Conservation (phyloP, 2,797 vertebrate species). For the Otolemur crassicaudatus region DNA sequence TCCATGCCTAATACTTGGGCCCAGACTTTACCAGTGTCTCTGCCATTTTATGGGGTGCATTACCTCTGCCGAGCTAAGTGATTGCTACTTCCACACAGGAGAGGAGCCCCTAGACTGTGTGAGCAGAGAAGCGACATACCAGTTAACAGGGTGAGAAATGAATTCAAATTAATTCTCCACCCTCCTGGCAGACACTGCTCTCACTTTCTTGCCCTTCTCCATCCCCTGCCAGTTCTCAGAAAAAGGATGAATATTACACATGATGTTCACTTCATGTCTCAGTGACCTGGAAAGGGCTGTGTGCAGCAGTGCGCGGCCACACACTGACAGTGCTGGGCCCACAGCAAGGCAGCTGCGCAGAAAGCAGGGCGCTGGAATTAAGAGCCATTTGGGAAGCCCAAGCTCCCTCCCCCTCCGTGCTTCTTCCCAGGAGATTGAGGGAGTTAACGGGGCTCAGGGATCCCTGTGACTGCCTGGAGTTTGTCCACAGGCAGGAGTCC, state of each 20-base stretch:
- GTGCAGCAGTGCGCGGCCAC: rapidly evolving
- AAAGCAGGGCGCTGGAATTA: neutral
- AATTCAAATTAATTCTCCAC: slow-evolving; percentile 54
- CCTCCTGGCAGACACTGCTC: neutral
- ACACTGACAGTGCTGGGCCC: neutral
- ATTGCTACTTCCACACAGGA: neutral
- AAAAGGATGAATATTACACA: neutral
- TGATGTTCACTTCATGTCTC: slow-evolving; percentile 26
- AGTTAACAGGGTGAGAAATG: slow-evolving; percentile 37
- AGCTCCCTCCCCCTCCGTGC: rapidly evolving
- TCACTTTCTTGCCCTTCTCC: neutral
- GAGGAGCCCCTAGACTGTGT: neutral
- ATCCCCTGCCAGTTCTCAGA: slow-evolving; percentile 14
- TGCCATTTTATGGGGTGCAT: neutral
- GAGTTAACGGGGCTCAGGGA: neutral
- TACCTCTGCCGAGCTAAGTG: slow-evolving; percentile 15
- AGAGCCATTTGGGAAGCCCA: neutral
- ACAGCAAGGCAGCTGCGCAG: neutral
- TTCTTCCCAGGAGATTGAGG: neutral
- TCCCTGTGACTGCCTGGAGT: neutral
- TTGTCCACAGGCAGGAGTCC: neutral
- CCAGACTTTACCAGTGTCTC: neutral
- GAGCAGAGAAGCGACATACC: neutral
- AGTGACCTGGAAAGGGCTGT: slow-evolving; percentile 31
- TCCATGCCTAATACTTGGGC: neutral